These are phyloP conservation scores for Falco peregrinus DNA, from an alignment of 2,797 vertebrate species.

Conservation along the genomic window DNA sequence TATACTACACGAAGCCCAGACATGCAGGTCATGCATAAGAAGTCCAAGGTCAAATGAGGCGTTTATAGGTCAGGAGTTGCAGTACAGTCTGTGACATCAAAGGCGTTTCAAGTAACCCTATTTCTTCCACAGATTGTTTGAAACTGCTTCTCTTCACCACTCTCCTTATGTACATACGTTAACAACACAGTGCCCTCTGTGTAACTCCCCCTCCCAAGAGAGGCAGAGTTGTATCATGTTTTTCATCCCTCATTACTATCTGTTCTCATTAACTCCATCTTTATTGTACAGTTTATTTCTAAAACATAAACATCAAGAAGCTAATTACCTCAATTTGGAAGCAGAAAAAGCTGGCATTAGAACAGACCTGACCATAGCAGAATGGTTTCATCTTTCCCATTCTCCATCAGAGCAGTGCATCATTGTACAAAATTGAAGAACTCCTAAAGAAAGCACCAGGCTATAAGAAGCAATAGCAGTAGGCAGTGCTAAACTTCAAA, in stretches of 20 bases:
- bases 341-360: not conserved
- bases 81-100: not conserved
- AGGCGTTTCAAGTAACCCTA: not conserved
- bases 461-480: not conserved
- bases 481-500: not conserved
- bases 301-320: not conserved
- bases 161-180: not conserved
- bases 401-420: not conserved
- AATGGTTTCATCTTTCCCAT: not conserved
- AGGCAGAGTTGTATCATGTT: not conserved
- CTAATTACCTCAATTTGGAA: not conserved
- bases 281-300: not conserved
- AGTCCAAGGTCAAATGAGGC: not conserved
- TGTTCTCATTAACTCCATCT: not conserved
- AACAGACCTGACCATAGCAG: not conserved
- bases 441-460: not conserved
- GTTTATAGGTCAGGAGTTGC: not conserved
- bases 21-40: not conserved
- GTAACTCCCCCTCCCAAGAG: not conserved
- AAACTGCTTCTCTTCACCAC: not conserved
- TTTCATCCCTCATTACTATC: not conserved
- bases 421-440: not conserved
- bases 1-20: not conserved
- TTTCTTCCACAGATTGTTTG: not conserved
- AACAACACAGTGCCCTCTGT: not conserved